Conservation (phyloP, 2,113 vertebrate genomes). For the Ctenodactylus gundi region DNA sequence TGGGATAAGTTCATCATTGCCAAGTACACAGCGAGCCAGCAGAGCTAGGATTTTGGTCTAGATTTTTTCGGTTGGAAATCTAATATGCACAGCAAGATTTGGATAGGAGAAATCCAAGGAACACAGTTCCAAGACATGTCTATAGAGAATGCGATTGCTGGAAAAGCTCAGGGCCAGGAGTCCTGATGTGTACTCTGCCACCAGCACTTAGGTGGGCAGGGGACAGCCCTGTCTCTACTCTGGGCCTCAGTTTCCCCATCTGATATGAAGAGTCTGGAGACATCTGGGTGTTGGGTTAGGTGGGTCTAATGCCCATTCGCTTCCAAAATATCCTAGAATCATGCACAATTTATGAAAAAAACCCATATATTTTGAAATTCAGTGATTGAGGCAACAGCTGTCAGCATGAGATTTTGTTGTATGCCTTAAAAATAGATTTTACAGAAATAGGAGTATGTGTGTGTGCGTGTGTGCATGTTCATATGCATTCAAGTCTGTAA, state of each 20-base stretch:
- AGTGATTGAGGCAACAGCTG: conserved; percentile 30
- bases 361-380: conserved; percentile 57
- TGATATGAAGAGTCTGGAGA: neutral
- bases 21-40: neutral
- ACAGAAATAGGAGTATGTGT: neutral
- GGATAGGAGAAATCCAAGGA: neutral
- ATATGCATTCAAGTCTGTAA: neutral
- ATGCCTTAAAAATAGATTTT: conserved; percentile 57
- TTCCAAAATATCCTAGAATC: conserved; percentile 26
- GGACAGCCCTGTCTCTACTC: neutral
- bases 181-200: too few relatives aligned
- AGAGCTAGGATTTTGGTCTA: neutral
- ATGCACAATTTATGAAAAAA: neutral
- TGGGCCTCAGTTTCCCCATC: neutral
- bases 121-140: neutral
- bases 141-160: neutral
- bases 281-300: neutral
- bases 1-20: neutral
- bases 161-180: neutral
- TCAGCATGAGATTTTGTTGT: conserved; percentile 20
- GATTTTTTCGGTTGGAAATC: neutral
- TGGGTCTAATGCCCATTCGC: neutral
- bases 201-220: neutral
- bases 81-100: neutral
- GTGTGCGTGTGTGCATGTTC: neutral